Evolutionary conservation across 2,888 invertebrate genomes (phyloP).

Genomic region (Clistopyga incitator): DNA sequence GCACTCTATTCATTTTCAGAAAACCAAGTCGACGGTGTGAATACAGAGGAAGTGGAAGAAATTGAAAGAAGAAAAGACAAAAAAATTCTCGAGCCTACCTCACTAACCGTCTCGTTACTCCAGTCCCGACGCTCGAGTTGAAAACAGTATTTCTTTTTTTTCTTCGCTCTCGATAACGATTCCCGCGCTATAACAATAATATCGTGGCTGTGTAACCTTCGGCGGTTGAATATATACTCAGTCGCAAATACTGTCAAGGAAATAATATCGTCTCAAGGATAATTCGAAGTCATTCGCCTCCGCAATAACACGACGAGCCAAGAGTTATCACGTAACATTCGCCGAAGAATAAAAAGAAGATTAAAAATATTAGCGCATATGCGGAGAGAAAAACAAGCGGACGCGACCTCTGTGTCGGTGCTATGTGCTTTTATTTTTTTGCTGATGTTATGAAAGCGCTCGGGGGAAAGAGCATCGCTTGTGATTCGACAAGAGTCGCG

Average conservation of each 20-base stretch:
- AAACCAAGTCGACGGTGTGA: neutral
- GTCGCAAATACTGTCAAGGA: slow-evolving; percentile 50
- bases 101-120: slow-evolving; percentile 59
- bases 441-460: neutral
- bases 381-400: slow-evolving; percentile 49
- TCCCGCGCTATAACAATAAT: slow-evolving; percentile 37
- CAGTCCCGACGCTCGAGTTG: slow-evolving; percentile 51
- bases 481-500: neutral
- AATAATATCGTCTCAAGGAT: slow-evolving; percentile 63
- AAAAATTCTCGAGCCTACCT: slow-evolving; percentile 60
- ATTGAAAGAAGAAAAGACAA: neutral
- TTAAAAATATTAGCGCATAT: slow-evolving; percentile 20
- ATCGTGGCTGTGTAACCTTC: neutral
- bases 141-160: slow-evolving; percentile 52
- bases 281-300: slow-evolving; percentile 62
- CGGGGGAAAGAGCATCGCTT: neutral
- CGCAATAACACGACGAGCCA: slow-evolving; percentile 41
- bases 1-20: neutral
- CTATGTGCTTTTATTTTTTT: slow-evolving; percentile 7
- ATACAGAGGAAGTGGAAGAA: neutral
- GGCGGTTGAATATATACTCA: slow-evolving; percentile 27
- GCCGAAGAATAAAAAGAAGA: neutral
- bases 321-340: slow-evolving; percentile 22
- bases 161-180: slow-evolving; percentile 32
- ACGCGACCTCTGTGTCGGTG: slow-evolving; percentile 14